Evolutionary conservation across 1,140 invertebrate species (phyloP).

Genomic region (Rhagoletis pomonella): DNA sequence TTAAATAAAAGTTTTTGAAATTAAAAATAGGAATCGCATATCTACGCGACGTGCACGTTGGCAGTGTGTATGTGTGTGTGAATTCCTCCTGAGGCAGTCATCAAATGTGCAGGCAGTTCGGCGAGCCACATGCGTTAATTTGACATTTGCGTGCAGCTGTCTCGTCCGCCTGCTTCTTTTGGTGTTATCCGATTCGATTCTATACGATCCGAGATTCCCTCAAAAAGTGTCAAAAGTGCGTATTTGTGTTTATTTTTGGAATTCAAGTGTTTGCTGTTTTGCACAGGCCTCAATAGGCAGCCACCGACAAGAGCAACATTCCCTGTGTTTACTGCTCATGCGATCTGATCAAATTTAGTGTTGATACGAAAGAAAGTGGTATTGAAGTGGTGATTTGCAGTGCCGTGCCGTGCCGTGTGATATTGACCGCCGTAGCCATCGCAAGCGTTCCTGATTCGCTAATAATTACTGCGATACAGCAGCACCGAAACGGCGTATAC

Average conservation of each 20-base stretch:
- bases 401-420: background rate
- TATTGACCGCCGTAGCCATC: background rate
- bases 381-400: constrained; percentile 12
- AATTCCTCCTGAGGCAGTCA: background rate
- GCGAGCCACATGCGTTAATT: constrained; percentile 51
- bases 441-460: background rate
- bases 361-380: constrained; percentile 20
- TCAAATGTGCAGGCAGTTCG: constrained; percentile 24
- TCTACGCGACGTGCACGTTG: background rate
- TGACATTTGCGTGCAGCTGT: constrained; percentile 48
- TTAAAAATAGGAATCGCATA: constrained; percentile 41
- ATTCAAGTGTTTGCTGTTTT: constrained; percentile 38
- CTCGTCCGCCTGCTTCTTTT: background rate
- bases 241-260: constrained; percentile 50
- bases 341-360: background rate
- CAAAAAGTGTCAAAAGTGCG: constrained; percentile 52
- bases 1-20: constrained; percentile 31
- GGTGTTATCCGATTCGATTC: constrained; percentile 27
- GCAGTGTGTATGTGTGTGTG: constrained; percentile 21
- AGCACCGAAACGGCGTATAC: background rate
- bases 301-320: constrained; percentile 9
- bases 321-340: background rate
- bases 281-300: constrained; percentile 38
- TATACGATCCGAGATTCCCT: constrained; percentile 33
- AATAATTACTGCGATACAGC: background rate